These are phyloP conservation scores for Heliangelus exortis DNA, from an alignment of 2,797 vertebrate genomes.

Conservation along the genomic window DNA sequence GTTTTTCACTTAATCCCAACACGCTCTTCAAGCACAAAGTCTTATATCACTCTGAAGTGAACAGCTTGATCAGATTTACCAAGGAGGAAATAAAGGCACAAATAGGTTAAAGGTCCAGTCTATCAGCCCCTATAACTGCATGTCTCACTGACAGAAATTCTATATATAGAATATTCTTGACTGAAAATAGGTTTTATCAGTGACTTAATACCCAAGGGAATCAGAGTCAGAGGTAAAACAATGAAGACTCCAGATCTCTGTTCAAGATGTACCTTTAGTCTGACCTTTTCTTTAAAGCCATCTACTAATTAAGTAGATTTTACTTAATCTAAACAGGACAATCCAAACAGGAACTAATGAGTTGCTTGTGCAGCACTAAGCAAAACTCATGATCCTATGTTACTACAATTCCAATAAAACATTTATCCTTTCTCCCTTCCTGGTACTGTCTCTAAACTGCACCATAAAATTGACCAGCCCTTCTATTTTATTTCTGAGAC, in stretches of 20 bases:
- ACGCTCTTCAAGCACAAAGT: neutral
- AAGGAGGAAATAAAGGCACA: neutral
- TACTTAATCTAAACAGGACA: neutral
- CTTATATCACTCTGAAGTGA: neutral
- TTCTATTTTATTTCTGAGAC: neutral
- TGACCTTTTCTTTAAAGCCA: neutral
- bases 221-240: neutral
- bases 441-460: neutral
- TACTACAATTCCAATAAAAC: neutral
- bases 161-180: neutral
- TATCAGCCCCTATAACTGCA: neutral
- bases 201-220: neutral
- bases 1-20: neutral
- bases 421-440: neutral
- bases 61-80: neutral
- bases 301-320: neutral
- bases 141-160: neutral
- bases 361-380: neutral
- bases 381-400: neutral
- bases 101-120: neutral
- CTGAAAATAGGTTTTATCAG: neutral
- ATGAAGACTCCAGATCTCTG: neutral
- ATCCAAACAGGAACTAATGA: neutral
- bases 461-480: neutral
- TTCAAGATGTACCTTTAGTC: neutral